Base-by-base conservation (phyloP, 2,797 vertebrate species). In the Ispidina picta region DNA sequence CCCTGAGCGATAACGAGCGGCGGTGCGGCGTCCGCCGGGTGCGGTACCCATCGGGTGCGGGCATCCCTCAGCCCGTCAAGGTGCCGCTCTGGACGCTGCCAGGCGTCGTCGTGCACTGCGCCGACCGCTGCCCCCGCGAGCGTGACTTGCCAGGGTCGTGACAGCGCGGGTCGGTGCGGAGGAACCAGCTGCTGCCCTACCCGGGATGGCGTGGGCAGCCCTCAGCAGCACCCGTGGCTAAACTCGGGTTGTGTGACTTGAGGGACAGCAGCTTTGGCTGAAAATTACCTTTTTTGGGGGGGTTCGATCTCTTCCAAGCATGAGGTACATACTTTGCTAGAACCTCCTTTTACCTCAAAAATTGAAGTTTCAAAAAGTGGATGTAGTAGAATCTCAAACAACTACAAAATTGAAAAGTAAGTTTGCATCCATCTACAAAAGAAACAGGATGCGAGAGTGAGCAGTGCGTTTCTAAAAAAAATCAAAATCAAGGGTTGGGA, bases 231-330 rank as follows among this genome's bases (percentile, higher is more conserved):
- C 25, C 22, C 16, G 37, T 2, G 37, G 21, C 22, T 18, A 66
- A 21, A 10, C 9, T 5, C 12, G 2, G 28, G 1, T 3, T 19
- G 43, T 8, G 0, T 7, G 9, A 8, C n/a, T 37, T 15, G 9
- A 48, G 12, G 21, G 44, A 8, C 4, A 16, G 35, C 8, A 18
- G 10, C 54, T 52, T 43, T 19, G 52, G 28, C 23, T 49, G 35
- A 29, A 58, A 58, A 31, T 15, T 5, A 16, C 4, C 6, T 3
- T 16, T 46, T 51, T 31, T 43, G 35, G 17, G 5, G 5, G 25
- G 17, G 1, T 62, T 54, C 0, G 0, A 13, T 51, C 10, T 10
- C 44, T 56, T 75, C 66, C 63, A 71, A n/a, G 28, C 9, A 39
- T 7, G 28, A 35, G 23, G 79, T 15, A 21, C 10, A 23, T 66